These are phyloP conservation scores for Cheilosia scutellata DNA, from an alignment of 2,888 invertebrate species.

Conservation along the genomic window DNA sequence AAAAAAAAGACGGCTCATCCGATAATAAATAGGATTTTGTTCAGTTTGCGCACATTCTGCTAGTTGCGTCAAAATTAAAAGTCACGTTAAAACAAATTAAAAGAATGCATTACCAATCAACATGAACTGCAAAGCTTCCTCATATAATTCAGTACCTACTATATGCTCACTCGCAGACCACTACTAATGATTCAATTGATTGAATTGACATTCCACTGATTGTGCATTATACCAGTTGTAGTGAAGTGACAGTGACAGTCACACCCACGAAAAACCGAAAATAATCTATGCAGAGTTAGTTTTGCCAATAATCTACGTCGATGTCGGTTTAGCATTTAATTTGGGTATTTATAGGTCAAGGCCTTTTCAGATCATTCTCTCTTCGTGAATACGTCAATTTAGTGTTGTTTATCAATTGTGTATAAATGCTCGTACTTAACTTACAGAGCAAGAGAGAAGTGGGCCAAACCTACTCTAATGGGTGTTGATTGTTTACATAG, in stretches of 20 bases:
- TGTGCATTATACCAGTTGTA: neutral
- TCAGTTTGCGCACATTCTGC: no score
- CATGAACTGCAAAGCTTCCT: no score
- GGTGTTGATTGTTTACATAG: conserved; percentile 40
- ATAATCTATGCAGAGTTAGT: neutral
- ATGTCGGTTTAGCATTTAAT: conserved; percentile 21
- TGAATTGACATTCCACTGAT: neutral
- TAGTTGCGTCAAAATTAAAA: no score
- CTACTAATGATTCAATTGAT: neutral
- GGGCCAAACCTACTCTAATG: neutral
- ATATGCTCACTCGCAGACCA: neutral
- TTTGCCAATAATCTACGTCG: conserved; percentile 32
- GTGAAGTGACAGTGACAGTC: neutral
- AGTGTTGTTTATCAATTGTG: neutral
- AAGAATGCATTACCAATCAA: no score
- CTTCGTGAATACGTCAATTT: neutral
- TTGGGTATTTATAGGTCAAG: conserved; percentile 63
- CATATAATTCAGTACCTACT: no score
- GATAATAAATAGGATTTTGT: no score
- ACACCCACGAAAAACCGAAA: neutral
- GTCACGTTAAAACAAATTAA: no score
- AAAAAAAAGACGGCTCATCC: no score
- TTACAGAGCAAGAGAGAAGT: conserved; percentile 1
- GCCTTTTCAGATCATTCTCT: conserved; percentile 47
- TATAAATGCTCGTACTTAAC: neutral